Percentiles rank a stretch among this genome's conserved stretches.
Evolutionary conservation across 2,888 invertebrate species (phyloP).

Genomic region (Carpatolechia fugitivella): DNA sequence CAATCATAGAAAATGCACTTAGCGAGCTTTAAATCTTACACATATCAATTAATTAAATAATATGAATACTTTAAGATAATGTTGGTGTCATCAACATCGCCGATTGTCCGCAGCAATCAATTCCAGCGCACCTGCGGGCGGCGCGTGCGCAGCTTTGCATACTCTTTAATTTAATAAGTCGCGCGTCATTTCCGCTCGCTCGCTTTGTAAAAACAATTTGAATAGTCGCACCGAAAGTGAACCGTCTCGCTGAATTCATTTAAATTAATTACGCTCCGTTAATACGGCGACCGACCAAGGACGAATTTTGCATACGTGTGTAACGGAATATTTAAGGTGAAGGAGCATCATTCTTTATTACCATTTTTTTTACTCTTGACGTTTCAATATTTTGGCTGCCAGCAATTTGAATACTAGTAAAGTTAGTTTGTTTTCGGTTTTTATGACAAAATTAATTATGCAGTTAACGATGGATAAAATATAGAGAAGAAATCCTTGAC

Average conservation of each 20-base stretch:
- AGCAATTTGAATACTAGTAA: slow-evolving; percentile 16
- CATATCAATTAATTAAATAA: too few relatives aligned
- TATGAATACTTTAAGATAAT: too few relatives aligned
- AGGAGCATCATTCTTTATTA: slow-evolving; percentile 28
- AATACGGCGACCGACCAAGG: slow-evolving; percentile 60
- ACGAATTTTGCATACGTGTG: slow-evolving; percentile 68
- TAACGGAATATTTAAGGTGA: slow-evolving; percentile 53
- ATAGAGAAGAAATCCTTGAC: slow-evolving; percentile 9
- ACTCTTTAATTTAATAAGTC: slow-evolving; percentile 32
- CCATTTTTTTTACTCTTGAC: slow-evolving; percentile 28
- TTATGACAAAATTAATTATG: slow-evolving; percentile 14
- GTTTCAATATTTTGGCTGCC: slow-evolving; percentile 16
- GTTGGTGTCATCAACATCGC: slow-evolving; percentile 8
- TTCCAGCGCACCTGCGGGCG: slow-evolving; percentile 3
- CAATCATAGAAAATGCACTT: too few relatives aligned
- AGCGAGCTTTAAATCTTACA: too few relatives aligned
- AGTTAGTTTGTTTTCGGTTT: slow-evolving; percentile 16
- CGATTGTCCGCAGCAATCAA: slow-evolving; percentile 23
- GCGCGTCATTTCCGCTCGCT: slow-evolving; percentile 54
- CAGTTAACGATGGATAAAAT: background rate
- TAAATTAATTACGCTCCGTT: slow-evolving; percentile 64
- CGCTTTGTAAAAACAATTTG: slow-evolving; percentile 56
- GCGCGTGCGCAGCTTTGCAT: slow-evolving; percentile 31
- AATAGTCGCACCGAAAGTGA: slow-evolving; percentile 59
- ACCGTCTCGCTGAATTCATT: slow-evolving; percentile 60